Base-by-base conservation (phyloP, 2,113 vertebrate species). In the Chascanopsetta lugubris region DNA sequence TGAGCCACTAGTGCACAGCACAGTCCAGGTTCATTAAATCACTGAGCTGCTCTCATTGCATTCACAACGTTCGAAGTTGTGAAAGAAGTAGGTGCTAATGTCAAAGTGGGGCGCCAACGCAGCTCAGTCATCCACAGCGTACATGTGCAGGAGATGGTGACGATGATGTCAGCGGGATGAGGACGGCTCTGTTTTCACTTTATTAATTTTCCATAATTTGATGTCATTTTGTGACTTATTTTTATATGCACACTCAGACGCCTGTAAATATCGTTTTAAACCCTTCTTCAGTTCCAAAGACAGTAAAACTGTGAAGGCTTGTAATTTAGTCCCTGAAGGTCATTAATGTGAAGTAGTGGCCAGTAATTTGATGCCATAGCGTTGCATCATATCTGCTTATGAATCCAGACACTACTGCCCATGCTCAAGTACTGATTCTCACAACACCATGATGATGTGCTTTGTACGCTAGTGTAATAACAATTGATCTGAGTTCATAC, bases 21-120 rank as follows among this genome's bases (percentile, higher is more conserved):
- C 42, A 24, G 57, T 32, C 56, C 61, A 69, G 43, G 61, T 62
- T 82, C 46, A 57, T 68, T 66, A 69, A 75, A 61, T 63, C 61
- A 48, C 47, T 10, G 24, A 69, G 53, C 62, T 50, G 21, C 54
- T 60, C 62, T 72, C 61, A 73, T 80, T 77, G 55, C 69, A 62
- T 77, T 74, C 25, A 68, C 64, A 76, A 68, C 64, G 48, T 38
- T 57, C n/a, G 21, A 70, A 63, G 57, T 22, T 59, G 29, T 51
- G 34, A 63, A 54, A 20, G 43, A 48, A 77, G 64, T 59, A 53
- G 45, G 30, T 66, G 49, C 45, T 61, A 71, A 58, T 50, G 70
- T 62, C 60, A 75, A 47, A 57, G 15, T 46, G 17, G 42, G 25
- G 21, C 48, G 58, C 15, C 15, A 13, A 20, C 25, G 13, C 9